These are phyloP conservation scores for Lophochroa leadbeateri DNA, from an alignment of 2,113 vertebrate species.

Conservation along the genomic window DNA sequence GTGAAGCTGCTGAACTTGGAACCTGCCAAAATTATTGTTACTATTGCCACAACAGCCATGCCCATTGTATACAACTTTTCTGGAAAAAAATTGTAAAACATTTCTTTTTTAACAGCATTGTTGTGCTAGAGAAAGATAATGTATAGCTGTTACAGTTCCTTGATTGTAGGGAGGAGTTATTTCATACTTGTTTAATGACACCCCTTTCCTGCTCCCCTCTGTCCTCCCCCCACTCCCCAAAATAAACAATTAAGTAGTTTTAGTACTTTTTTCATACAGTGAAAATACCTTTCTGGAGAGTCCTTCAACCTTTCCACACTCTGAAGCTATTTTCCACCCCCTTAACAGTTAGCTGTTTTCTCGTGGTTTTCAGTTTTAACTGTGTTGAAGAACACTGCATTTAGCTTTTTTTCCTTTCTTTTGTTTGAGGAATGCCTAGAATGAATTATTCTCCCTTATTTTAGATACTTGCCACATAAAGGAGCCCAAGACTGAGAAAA, in stretches of 20 bases:
- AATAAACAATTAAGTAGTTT: fast-evolving
- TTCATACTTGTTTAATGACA: background rate
- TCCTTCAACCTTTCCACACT: background rate
- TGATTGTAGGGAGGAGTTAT: background rate
- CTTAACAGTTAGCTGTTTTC: background rate
- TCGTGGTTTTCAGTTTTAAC: background rate
- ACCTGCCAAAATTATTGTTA: background rate
- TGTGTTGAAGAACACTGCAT: background rate
- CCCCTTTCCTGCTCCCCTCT: fast-evolving
- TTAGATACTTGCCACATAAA: background rate
- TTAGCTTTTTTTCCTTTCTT: background rate
- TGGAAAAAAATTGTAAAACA: background rate
- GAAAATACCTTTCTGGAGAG: background rate
- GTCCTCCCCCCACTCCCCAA: background rate
- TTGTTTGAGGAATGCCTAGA: background rate
- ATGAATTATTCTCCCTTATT: background rate
- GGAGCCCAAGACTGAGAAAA: background rate
- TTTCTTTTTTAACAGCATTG: background rate
- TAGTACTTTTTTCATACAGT: background rate
- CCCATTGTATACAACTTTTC: background rate
- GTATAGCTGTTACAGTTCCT: background rate
- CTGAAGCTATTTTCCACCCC: background rate
- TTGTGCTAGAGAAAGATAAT: background rate
- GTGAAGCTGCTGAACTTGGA: background rate
- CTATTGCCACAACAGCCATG: background rate